Base-by-base conservation (phyloP, 1,140 invertebrate species). In the Asbolus verrucosus region DNA sequence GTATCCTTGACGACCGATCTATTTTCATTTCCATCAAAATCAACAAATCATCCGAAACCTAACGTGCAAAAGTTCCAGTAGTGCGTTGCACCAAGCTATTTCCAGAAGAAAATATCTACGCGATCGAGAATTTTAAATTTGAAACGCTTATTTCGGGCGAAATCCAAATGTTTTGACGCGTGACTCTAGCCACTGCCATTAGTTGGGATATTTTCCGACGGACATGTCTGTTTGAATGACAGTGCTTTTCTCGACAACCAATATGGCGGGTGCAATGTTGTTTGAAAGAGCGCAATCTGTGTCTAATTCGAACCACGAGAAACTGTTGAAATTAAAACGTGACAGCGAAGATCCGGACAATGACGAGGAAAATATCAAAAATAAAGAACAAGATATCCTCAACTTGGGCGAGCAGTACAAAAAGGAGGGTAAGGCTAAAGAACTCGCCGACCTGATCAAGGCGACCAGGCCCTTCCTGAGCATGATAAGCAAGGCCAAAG, bases 401-500 rank as follows among this genome's bases (percentile, higher is more conserved):
- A 92, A 96, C 77, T 85, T 97, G 27, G 95, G 94, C 9, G 91
- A 94, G 79, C 88, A 93, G 60, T 95, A 96, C 79, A 94, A 95
- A 82, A 94, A 95, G 77, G 93, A 95, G 81, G 92, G 92, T 76
- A 95, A 97, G 81, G 95, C 94, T 67, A 93, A 95, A 83, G 95
- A 97, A 82, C 84, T 99, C 72, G 95, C 95, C 1, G 91, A 95
- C 68, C 85, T 99, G 36, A 98, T 99, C 73, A 94, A 95, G 84
- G 90, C 91, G 61, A 96, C 95, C 9, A 89, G 97, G 76, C 96
- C 97, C 2, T 99, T 99, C 81, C 86, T 99, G 6, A 91, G 91
- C 72, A 85, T 93, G 43, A 96, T 99, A 73, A 98, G 96, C 78
- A 99, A 99, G 85, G 98, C 98, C 15, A 99, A 99, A 84, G 98